These are phyloP conservation scores for Parapristionchus giblindavisi DNA, from an alignment of 2,888 invertebrate genomes.

Conservation along the genomic window DNA sequence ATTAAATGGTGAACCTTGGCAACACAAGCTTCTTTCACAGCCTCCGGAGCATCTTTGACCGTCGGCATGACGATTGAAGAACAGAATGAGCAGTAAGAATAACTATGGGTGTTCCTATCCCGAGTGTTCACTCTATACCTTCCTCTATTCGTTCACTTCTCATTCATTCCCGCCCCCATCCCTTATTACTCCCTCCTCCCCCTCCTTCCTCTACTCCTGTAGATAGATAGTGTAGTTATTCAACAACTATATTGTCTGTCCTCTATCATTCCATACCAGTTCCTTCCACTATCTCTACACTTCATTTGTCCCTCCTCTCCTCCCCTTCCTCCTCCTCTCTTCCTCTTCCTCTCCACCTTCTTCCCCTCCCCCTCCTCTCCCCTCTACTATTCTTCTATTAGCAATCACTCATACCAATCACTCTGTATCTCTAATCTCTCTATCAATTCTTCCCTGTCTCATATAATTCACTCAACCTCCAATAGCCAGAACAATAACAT, in stretches of 20 bases:
- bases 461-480: not conserved
- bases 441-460: not conserved
- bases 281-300: too few relatives aligned
- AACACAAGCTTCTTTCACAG: slow-evolving; percentile 20
- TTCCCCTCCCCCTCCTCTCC: not conserved
- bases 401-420: not conserved
- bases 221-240: too few relatives aligned
- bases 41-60: slow-evolving; percentile 27
- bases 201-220: not conserved
- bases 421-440: not conserved
- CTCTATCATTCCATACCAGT: too few relatives aligned
- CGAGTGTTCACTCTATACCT: slow-evolving; percentile 1
- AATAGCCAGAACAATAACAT: too few relatives aligned
- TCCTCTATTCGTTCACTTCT: too few relatives aligned
- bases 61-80: not conserved
- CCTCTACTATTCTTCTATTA: not conserved
- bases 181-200: not conserved
- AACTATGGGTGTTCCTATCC: not conserved
- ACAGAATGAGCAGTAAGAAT: not conserved
- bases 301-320: not conserved
- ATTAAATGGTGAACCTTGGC: not conserved
- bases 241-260: too few relatives aligned
- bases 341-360: not conserved
- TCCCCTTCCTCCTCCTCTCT: not conserved
- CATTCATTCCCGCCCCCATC: not conserved